These are phyloP conservation scores for Aphidius ervi DNA, from an alignment of 1,140 invertebrate genomes.

Conservation along the genomic window DNA sequence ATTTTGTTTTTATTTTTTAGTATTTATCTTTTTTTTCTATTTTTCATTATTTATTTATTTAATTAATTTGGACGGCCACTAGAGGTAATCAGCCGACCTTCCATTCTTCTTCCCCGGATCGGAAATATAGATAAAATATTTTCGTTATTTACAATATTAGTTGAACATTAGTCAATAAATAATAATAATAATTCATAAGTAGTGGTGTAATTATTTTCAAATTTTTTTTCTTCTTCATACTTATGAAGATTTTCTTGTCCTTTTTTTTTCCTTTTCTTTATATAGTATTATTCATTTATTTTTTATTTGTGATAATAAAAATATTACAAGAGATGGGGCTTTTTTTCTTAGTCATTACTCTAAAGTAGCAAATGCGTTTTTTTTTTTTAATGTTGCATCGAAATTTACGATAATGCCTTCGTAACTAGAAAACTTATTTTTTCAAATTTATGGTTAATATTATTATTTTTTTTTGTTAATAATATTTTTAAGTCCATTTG, in stretches of 20 bases:
- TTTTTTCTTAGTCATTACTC: slow-evolving; percentile 41
- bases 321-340: slow-evolving; percentile 53
- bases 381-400: slow-evolving; percentile 25
- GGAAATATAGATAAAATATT: slow-evolving; percentile 56
- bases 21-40: too few relatives aligned
- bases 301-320: slow-evolving; percentile 49
- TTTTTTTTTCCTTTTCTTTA: slow-evolving; percentile 38
- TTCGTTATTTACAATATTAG: slow-evolving; percentile 55
- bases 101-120: slow-evolving; percentile 41
- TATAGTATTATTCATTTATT: slow-evolving; percentile 6
- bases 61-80: slow-evolving; percentile 26
- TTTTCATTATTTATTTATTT: slow-evolving; percentile 11
- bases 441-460: too few relatives aligned
- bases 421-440: too few relatives aligned
- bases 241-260: slow-evolving; percentile 26
- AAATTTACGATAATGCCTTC: slow-evolving; percentile 11
- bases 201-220: slow-evolving; percentile 45
- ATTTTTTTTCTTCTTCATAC: slow-evolving; percentile 26
- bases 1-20: too few relatives aligned
- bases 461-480: background rate
- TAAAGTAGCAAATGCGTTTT: slow-evolving; percentile 32
- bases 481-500: too few relatives aligned
- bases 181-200: slow-evolving; percentile 44
- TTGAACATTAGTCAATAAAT: slow-evolving; percentile 47
- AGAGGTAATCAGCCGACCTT: slow-evolving; percentile 20